phyloP scores from a whole-genome alignment of 2,113 vertebrate species.

The Macaca fascicularis region T2T-MFA8v1.1 NC_088382.1:57073001-57073500 shows the following conservation, averaged over 20 bases:
- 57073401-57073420: slow-evolving; percentile 93
- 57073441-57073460: slow-evolving; percentile 91
- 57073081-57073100: slow-evolving; percentile 73
- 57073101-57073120: slow-evolving; percentile 82
- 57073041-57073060: not conserved
- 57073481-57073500: slow-evolving; percentile 88
- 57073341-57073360: slow-evolving; percentile 91
- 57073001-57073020: not conserved
- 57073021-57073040: not conserved
- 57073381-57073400: slow-evolving; percentile 97
- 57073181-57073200: slow-evolving; percentile 97
- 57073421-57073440: slow-evolving; percentile 90
- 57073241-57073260: slow-evolving; percentile 91
- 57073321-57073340: slow-evolving; percentile 93
- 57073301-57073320: slow-evolving; percentile 90
- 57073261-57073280: slow-evolving; percentile 93
- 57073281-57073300: slow-evolving; percentile 96
- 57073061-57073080: not conserved
- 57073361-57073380: slow-evolving; percentile 95
- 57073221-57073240: slow-evolving; percentile 98
- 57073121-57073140: slow-evolving; percentile 94
- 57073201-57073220: slow-evolving; percentile 91
- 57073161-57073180: slow-evolving; percentile 93
- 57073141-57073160: slow-evolving; percentile 95
- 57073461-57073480: slow-evolving; percentile 87